phyloP scores from a whole-genome alignment of 2,888 invertebrate species.

The Epirrhoe alternata region DNA sequence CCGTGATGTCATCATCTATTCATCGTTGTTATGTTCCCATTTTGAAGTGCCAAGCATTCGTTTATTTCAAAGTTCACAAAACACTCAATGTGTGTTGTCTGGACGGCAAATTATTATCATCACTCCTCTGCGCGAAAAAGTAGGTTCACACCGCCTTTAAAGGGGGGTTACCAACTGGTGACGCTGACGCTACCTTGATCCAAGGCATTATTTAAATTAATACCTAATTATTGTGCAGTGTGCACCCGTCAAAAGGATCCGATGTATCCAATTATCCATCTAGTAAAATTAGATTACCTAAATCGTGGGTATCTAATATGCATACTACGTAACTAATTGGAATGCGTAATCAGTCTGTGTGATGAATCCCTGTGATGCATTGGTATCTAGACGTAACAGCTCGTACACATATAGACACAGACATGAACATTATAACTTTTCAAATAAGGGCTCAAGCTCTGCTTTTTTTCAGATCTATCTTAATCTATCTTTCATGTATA shows the following conservation, averaged over 20 bases:
- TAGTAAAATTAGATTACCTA: not conserved
- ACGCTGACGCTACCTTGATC: too few relatives aligned
- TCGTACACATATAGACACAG: not conserved
- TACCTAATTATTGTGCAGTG: too few relatives aligned
- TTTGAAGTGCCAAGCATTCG: conserved; percentile 1
- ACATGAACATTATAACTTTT: too few relatives aligned
- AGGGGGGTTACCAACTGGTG: too few relatives aligned
- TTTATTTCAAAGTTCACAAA: not conserved
- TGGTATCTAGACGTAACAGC: not conserved
- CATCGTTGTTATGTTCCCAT: conserved; percentile 14
- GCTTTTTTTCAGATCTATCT: too few relatives aligned
- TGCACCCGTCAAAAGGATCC: not conserved
- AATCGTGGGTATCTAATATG: not conserved
- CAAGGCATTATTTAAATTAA: too few relatives aligned
- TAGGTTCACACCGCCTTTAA: too few relatives aligned
- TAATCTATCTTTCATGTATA: too few relatives aligned
- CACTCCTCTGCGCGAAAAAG: too few relatives aligned
- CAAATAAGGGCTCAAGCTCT: too few relatives aligned
- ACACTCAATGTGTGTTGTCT: too few relatives aligned
- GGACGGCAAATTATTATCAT: too few relatives aligned
- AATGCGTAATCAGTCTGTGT: not conserved
- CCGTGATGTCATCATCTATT: conserved; percentile 19
- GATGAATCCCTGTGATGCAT: not conserved
- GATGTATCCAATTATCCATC: not conserved
- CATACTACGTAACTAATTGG: not conserved